Evolutionary conservation across 1,140 invertebrate species (phyloP).

Genomic region (Elysia chlorotica): DNA sequence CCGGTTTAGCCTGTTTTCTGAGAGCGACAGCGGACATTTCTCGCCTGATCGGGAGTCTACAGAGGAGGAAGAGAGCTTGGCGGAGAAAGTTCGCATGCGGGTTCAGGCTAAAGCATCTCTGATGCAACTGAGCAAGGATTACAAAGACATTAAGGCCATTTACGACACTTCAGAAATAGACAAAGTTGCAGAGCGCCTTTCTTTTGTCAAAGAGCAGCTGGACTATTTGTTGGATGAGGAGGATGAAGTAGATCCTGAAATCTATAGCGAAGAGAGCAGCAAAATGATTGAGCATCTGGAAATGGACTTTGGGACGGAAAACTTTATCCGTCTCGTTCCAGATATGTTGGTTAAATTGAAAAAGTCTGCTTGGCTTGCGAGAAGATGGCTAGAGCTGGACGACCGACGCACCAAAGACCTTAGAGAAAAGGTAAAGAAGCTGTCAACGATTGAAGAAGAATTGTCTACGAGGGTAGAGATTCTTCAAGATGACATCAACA

Average conservation of each 20-base stretch:
- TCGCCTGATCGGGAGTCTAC: slow-evolving; percentile 14
- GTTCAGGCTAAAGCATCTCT: slow-evolving; percentile 41
- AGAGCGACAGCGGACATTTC: slow-evolving; percentile 13
- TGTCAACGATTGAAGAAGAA: slow-evolving; percentile 31
- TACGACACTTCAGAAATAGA: slow-evolving; percentile 51
- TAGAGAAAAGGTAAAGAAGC: slow-evolving; percentile 40
- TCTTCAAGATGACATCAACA: slow-evolving; percentile 37
- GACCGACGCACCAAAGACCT: slow-evolving; percentile 48
- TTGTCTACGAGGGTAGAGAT: slow-evolving; percentile 34
- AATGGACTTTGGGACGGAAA: slow-evolving; percentile 39
- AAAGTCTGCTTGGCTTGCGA: slow-evolving; percentile 42
- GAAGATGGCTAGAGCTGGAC: slow-evolving; percentile 46
- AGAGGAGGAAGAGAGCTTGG: slow-evolving; percentile 23
- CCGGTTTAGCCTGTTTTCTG: slow-evolving; percentile 37
- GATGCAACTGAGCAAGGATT: slow-evolving; percentile 40
- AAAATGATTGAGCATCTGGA: slow-evolving; percentile 37
- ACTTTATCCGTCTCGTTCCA: slow-evolving; percentile 40
- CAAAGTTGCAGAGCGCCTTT: slow-evolving; percentile 43
- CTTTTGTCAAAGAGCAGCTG: slow-evolving; percentile 47
- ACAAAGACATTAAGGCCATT: slow-evolving; percentile 44
- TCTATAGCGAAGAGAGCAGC: slow-evolving; percentile 49
- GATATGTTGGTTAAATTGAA: slow-evolving; percentile 50
- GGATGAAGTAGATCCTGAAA: slow-evolving; percentile 36
- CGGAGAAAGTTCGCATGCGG: slow-evolving; percentile 23
- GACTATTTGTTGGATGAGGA: slow-evolving; percentile 52